A percentile compares a stretch with the other conserved stretches of the same genome.
phyloP scores from a whole-genome alignment of 1,140 invertebrate genomes.

The Antheraea mylitta region DNA sequence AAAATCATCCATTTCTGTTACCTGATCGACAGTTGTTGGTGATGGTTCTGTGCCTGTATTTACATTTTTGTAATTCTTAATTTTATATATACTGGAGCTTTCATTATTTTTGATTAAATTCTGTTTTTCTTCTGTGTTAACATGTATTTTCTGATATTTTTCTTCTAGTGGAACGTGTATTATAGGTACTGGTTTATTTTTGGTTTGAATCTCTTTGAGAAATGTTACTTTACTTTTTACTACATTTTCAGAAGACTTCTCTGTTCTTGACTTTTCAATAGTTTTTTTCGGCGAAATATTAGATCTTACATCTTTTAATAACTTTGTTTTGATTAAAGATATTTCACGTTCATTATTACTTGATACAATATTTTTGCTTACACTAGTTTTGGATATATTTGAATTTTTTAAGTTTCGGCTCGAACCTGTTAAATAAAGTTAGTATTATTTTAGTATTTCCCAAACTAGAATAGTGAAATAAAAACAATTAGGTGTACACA shows the following conservation, averaged over 20 bases:
- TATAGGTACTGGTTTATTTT: constrained; percentile 35
- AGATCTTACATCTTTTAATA: constrained; percentile 28
- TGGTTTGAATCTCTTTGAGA: constrained; percentile 36
- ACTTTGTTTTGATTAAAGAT: constrained; percentile 23
- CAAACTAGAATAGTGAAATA: background rate
- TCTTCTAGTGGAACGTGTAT: constrained; percentile 53
- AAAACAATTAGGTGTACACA: background rate
- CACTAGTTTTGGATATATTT: constrained; percentile 31
- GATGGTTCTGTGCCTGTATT: constrained; percentile 38
- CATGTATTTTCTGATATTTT: constrained; percentile 29
- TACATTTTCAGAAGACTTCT: constrained; percentile 26
- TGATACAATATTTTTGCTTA: constrained; percentile 36
- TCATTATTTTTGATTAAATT: background rate
- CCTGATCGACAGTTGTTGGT: constrained; percentile 33
- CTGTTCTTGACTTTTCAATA: constrained; percentile 23
- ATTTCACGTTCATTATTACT: constrained; percentile 38
- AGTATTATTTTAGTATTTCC: background rate
- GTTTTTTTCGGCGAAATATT: constrained; percentile 21
- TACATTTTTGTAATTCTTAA: constrained; percentile 33
- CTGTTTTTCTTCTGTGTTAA: background rate
- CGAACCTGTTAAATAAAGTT: constrained; percentile 34
- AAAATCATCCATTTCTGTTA: constrained; percentile 40
- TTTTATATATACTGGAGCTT: background rate
- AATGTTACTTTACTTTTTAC: constrained; percentile 32
- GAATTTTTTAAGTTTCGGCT: constrained; percentile 21